These are phyloP conservation scores for Gorsachius goisagi DNA, from an alignment of 2,113 vertebrate genomes.

Conservation along the genomic window DNA sequence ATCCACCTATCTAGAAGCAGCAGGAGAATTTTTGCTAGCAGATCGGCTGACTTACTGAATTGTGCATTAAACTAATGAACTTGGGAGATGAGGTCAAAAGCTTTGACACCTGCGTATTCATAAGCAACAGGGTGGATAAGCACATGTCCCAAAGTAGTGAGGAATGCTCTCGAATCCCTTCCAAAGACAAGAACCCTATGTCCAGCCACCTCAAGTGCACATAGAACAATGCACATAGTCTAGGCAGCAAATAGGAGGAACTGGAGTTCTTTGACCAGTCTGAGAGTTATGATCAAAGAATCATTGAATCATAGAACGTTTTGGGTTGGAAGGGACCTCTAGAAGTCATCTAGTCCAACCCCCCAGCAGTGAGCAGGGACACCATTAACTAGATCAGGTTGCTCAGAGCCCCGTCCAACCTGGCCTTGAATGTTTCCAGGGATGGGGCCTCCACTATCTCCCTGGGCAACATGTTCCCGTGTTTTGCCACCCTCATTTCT, in stretches of 20 bases:
- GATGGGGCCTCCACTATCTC: too few relatives aligned
- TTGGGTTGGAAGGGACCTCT: too few relatives aligned
- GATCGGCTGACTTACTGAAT: neutral
- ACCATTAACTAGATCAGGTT: too few relatives aligned
- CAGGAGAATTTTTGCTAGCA: neutral
- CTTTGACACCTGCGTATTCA: neutral
- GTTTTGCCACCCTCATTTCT: too few relatives aligned
- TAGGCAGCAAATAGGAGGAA: neutral
- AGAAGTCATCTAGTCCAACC: too few relatives aligned
- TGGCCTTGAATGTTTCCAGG: too few relatives aligned
- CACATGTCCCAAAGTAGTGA: neutral
- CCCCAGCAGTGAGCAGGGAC: too few relatives aligned
- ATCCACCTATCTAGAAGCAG: neutral
- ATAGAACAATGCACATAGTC: too few relatives aligned
- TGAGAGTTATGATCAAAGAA: neutral
- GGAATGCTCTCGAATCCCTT: neutral
- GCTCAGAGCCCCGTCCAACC: too few relatives aligned
- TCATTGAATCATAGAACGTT: too few relatives aligned
- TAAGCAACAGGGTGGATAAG: neutral
- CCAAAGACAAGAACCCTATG: neutral
- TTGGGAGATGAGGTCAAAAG: neutral
- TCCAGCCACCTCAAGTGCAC: neutral
- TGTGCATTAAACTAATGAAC: neutral
- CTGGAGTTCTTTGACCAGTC: neutral
- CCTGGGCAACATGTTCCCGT: too few relatives aligned